Evolutionary conservation across 2,113 vertebrate genomes (phyloP), one percentile per base, ranked within the genome.

Genomic region (Oryzias curvinotus): DNA sequence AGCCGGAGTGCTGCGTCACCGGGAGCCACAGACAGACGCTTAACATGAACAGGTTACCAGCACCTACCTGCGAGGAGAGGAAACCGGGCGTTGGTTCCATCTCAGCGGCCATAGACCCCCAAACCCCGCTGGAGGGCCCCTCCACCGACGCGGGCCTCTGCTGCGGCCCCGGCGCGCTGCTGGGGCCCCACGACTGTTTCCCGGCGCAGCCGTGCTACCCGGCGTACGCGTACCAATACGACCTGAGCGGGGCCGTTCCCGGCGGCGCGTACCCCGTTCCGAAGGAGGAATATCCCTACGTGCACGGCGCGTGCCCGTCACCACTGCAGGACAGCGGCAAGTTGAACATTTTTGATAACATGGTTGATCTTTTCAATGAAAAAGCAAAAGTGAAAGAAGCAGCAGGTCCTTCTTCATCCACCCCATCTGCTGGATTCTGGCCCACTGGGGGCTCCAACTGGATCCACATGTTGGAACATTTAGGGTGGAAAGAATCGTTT

Each of bases 141-240:
- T 91, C 95, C 85, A 93, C 94, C 1, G 94, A 96, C 26, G 75
- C 94, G 91, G 93, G 94, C 75, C 96, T 95, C 84, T 97, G 95
- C 90, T 94, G 92, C 75, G 84, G 91, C 1, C 92, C 92, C 8
- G 71, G 85, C 36, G 59, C 74, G 50, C 71, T 69, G 46, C 83
- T 85, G 50, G 54, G 87, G 55, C 89, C 95, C 63, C 95, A 95
- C 75, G 94, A 96, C 30, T 95, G 91, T 68, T 96, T 95, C 82
- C 51, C 63, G 36, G 56, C 73, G 28, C 83, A 82, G 19, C 88
- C 89, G 65, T 85, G 85, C 13, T 95, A 93, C 51, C 77, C 91
- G 0, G 36, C 62, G 25, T 94, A 95, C 87, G 56, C 79, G 14
- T 89, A 89, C 72, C 94, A 95, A 72, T 96, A 95, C 63, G 93